Evolutionary conservation across 2,888 invertebrate genomes (phyloP), one percentile per base, ranked within the genome.

Genomic region (Stenodema calcarata): DNA sequence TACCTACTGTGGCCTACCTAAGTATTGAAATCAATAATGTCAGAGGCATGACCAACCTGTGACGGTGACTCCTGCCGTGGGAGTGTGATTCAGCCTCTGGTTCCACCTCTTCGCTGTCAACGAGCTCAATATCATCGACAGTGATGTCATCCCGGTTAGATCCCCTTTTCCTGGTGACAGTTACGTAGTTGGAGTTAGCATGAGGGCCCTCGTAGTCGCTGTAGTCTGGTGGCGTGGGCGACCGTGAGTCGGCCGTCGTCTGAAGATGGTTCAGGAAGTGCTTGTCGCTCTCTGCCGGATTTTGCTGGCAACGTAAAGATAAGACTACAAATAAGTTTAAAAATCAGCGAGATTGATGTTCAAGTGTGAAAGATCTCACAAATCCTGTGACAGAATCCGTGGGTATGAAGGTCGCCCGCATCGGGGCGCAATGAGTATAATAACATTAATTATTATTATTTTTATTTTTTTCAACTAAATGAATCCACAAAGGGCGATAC

Each of bases 61-160:
- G 73, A 1, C 73, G 73, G 35, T 41, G 62, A 18, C 27, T 62
- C 62, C 62, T 18, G 27, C 12, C 18, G 23, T 62, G 62, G 6
- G 62, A 62, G 23, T 62, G 62, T 7, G 23, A 23, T 27, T 62
- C 62, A 12, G 23, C 9, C 14, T 73, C 73, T 35, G 35, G 30
- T 30, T 30, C 18, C 35, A 69, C 47, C 18, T 82, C 69, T 4
- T 82, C 82, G 18, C 82, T 82, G 16, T 27, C 47, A 7, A 16
- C 28, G 27, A 82, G 42, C 18, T 82, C 82, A 9, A 82, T 82
- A 41, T 82, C 82, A 18, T 82, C 82, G 9, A 82, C 82, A 18
- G 82, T 82, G n/a, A 82, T 69, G 42, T 82, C 82, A n/a, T 82
- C 82, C 18, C 70, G 62, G 27, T 82, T 82, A 12, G 82, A 82